Percentiles rank a stretch among this genome's conserved stretches.
phyloP scores from a whole-genome alignment of 2,797 vertebrate genomes.

The Calcarius lapponicus region DNA sequence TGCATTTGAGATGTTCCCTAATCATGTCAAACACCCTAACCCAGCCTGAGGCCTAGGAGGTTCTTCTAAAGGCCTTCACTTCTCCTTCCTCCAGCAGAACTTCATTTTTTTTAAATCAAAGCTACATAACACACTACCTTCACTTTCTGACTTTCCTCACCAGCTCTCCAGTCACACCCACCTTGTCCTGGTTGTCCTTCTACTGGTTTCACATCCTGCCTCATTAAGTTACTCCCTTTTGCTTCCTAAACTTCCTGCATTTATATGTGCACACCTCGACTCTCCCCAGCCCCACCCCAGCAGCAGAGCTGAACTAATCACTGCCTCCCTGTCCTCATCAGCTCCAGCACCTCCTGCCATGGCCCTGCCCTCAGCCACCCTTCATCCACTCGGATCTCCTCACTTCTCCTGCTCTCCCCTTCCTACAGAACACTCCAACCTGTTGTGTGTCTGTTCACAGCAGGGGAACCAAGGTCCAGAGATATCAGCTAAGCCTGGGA shows the following conservation, averaged over 20 bases:
- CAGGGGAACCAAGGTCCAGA: neutral
- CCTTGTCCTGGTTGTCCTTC: neutral
- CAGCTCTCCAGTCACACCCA: neutral
- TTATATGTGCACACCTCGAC: neutral
- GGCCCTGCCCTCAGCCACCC: neutral
- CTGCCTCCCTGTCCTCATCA: neutral
- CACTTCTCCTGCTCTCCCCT: neutral
- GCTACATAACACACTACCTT: neutral
- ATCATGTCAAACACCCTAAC: neutral
- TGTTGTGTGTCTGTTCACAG: accelerated
- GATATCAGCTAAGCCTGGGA: neutral
- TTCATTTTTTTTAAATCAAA: neutral
- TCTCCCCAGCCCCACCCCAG: slow-evolving; percentile 6
- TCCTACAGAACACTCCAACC: neutral
- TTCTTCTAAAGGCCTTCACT: neutral
- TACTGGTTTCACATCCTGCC: neutral
- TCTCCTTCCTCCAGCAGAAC: neutral
- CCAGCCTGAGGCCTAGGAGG: neutral
- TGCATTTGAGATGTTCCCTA: neutral
- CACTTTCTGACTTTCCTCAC: neutral
- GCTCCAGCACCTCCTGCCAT: neutral
- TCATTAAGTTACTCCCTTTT: neutral
- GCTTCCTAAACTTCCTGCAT: slow-evolving; percentile 9
- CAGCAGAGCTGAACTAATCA: neutral
- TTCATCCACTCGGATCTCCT: neutral